Conservation (phyloP, 1,140 invertebrate species). For the Trinorchestia longiramus region DNA sequence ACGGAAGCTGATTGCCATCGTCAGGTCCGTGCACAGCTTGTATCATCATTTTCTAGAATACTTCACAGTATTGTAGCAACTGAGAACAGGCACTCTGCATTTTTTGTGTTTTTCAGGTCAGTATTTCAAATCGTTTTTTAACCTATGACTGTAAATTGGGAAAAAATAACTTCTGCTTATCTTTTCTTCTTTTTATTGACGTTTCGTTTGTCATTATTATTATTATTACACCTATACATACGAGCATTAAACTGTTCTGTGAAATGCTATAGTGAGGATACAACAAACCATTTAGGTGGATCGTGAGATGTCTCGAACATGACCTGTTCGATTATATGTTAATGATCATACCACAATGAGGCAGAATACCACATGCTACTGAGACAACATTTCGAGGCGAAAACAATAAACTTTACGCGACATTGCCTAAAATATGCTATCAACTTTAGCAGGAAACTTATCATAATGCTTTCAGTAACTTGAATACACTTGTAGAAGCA, state of each 20-base stretch:
- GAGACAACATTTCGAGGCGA: too few relatives aligned
- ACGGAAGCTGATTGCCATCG: background rate
- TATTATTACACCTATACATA: background rate
- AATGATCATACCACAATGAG: too few relatives aligned
- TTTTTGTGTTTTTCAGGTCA: background rate
- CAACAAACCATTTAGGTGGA: background rate
- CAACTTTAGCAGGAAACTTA: background rate
- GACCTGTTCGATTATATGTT: background rate
- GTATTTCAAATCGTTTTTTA: background rate
- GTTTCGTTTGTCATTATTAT: background rate
- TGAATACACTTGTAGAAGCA: background rate
- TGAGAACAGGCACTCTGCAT: background rate
- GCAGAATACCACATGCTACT: too few relatives aligned
- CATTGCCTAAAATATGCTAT: background rate
- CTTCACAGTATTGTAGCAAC: background rate
- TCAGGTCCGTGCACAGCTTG: too few relatives aligned
- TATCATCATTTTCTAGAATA: too few relatives aligned
- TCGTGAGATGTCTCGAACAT: background rate
- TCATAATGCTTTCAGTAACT: background rate
- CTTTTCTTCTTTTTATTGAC: background rate
- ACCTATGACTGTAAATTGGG: background rate
- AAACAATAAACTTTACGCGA: background rate
- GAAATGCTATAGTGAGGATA: background rate
- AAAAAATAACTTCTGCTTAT: background rate
- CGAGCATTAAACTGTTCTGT: background rate